Evolutionary conservation across 1,140 invertebrate species (phyloP), one percentile per base, ranked within the genome.

Genomic region (Formica selysi): DNA sequence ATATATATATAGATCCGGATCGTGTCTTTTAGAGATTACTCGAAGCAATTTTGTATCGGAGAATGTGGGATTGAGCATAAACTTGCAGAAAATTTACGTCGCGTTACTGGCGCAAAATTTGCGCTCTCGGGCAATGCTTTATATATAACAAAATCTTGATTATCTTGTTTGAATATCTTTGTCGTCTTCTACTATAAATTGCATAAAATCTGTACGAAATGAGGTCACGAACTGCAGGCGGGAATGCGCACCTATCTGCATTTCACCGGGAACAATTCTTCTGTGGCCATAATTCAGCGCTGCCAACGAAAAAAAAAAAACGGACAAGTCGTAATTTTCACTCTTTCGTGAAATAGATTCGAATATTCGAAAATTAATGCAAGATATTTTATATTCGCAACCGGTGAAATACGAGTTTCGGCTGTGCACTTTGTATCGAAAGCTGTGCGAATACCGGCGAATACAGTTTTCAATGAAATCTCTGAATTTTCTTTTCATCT

Each of bases 301-400:
- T 29, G 81, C 41, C 19, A 22, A 5, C 19, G 36, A 32, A 41
- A 36, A 32, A 59, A 32, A 19, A 13, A 16, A 1, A 22, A 44
- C 26, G 79, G 79, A 83, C 79, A 48, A 83, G 68, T 74, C 79
- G 59, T 65, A 41, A 73, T 73, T 86, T 71, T 62, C 26, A 26
- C 48, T 68, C 74, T 86, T 76, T 78, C 64, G 41, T 16, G 44
- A 65, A 76, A 87, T 48, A 61, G 67, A 83, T 83, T 83, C 79
- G 68, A 83, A 83, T 83, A 74, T 73, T 83, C 57, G 79, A 62
- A 83, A 74, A 83, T 83, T 83, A 83, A 83, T 83, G 79, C 79
- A 62, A 83, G 79, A 74, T 83, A 83, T 74, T 83, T 83, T 83
- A 83, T 74, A 74, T 73, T 83, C 38, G 79, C 76, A 26, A 38